Base-by-base conservation (phyloP, 2,888 invertebrate species). In the Zygothrica quintamaculata region DNA sequence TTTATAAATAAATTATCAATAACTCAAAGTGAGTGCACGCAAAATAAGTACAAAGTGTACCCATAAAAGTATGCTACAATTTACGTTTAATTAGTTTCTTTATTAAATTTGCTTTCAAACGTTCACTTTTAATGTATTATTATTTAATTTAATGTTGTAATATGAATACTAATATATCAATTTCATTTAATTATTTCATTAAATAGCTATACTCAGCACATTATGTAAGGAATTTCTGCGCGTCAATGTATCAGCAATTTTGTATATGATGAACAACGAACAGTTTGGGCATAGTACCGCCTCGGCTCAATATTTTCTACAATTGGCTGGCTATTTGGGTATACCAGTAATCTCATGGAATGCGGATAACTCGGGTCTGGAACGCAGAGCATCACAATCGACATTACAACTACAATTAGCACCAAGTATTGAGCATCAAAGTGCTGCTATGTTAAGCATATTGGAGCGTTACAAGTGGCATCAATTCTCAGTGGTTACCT, bases 331-430 rank as follows among this genome's bases (percentile, higher is more conserved):
- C 59, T 98, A 98, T 92, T 93, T 98, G 84, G 98, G 98, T 75
- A 97, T 98, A 89, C 98, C 98, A 81, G 97, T 98, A 50, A 97
- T 98, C 81, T 97, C 97, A 6, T 99, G 98, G 98, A 98, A 98
- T 92, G 98, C 98, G 6, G 98, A 99, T 91, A 98, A 98, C 92
- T 97, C 98, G 34, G 98, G 98, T 33, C 93, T 98, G 74, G 94
- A 94, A 87, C 92, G 94, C 70, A 91, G 95, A 72, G 96, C 96
- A 34, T 96, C 97, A 18, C 96, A 97, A 91, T 96, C 96, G 47
- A 96, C 96, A 61, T 92, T 98, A 84, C 96, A 97, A 88, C 93
- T 98, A 73, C 99, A 99, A 92, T 93, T 99, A 90, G 99, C 99
- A 55, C 99, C 99, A 67, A 97, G 98, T 53, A 94, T 99, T 84